Percentiles rank a stretch among this genome's conserved stretches.
Evolutionary conservation across 1,140 invertebrate species (phyloP).

Genomic region (Sitodiplosis mosellana): DNA sequence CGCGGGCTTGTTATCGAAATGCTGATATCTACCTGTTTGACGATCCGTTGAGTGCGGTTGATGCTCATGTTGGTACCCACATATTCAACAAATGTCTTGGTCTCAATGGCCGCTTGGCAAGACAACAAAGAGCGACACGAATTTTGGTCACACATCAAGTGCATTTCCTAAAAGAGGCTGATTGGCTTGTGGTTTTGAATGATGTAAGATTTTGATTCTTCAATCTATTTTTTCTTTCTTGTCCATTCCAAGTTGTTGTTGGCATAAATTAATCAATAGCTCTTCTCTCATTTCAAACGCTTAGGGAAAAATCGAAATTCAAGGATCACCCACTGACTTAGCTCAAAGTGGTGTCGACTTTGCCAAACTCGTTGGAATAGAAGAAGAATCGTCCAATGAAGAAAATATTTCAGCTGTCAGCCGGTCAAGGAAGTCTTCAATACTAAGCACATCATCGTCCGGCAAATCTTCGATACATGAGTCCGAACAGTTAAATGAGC

Average conservation of each 20-base stretch:
- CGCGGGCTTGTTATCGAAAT: conserved; percentile 26
- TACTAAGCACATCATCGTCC: background rate
- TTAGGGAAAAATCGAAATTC: conserved; percentile 30
- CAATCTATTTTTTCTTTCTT: no score
- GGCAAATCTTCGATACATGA: background rate
- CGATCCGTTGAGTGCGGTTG: conserved; percentile 47
- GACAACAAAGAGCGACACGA: conserved; percentile 28
- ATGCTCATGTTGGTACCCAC: conserved; percentile 38
- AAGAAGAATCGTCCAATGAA: conserved; percentile 13
- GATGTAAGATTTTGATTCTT: conserved; percentile 28
- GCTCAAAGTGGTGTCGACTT: conserved; percentile 42
- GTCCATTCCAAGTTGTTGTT: no score
- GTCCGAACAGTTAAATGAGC: no score
- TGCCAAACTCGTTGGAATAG: conserved; percentile 22
- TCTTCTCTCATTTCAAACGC: conserved; percentile 1
- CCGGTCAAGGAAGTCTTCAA: background rate
- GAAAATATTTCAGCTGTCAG: background rate
- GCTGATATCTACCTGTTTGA: conserved; percentile 54
- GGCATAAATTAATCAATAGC: conserved; percentile 31
- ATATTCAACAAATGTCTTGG: conserved; percentile 40
- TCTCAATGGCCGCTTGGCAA: conserved; percentile 37
- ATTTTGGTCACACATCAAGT: conserved; percentile 49
- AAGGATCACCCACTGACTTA: conserved; percentile 43
- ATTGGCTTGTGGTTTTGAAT: conserved; percentile 50
- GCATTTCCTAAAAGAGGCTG: conserved; percentile 54